Evolutionary conservation across 2,113 vertebrate genomes (phyloP).

Genomic region (Nettapus auritus): DNA sequence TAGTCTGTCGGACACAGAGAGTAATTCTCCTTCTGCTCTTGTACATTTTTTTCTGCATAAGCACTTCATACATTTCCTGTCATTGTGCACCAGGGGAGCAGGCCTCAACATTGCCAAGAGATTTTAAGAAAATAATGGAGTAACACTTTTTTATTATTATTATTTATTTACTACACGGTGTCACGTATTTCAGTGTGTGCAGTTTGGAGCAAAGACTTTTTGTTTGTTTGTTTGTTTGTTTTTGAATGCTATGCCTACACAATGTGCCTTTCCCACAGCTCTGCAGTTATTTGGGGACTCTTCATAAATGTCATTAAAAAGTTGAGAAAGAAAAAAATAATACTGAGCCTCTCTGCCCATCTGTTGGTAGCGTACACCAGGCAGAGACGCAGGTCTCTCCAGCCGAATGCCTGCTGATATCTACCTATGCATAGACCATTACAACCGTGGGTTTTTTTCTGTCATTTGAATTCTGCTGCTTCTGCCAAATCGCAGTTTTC

Average conservation of each 20-base stretch:
- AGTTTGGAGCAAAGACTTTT: background rate
- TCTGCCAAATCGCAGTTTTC: background rate
- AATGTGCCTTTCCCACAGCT: background rate
- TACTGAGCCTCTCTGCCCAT: background rate
- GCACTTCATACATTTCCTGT: background rate
- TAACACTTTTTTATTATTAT: background rate
- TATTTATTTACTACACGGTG: background rate
- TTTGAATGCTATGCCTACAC: fast-evolving
- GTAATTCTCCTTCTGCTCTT: background rate
- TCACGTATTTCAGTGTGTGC: background rate
- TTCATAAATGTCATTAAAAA: background rate
- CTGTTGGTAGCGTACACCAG: background rate
- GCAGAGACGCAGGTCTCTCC: background rate
- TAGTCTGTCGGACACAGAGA: background rate
- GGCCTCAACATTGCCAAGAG: background rate
- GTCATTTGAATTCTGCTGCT: background rate
- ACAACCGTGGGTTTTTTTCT: background rate
- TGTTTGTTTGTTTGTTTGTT: too few species aligned
- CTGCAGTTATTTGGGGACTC: background rate
- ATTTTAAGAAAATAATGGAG: background rate
- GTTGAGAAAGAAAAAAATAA: too few species aligned
- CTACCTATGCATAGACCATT: background rate
- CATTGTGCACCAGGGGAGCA: background rate
- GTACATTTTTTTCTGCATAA: background rate
- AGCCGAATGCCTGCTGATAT: background rate